These are phyloP conservation scores for Troides aeacus DNA, from an alignment of 2,888 invertebrate species.

Conservation along the genomic window DNA sequence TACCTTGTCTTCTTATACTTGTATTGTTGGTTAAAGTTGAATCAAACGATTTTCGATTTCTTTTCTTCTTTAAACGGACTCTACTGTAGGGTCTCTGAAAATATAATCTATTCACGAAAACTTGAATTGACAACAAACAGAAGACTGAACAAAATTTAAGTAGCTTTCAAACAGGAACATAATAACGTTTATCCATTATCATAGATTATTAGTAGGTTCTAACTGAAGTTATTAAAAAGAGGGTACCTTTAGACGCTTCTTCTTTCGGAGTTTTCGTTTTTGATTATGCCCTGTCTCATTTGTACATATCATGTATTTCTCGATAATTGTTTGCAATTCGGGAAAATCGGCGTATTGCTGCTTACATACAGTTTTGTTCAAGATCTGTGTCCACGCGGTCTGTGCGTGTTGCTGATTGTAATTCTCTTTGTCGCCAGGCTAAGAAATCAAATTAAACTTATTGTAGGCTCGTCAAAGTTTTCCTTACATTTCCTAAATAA, in stretches of 20 bases:
- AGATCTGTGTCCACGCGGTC: conserved; percentile 35
- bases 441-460: conserved; percentile 4
- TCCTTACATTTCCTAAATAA: no score
- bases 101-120: no score
- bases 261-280: neutral
- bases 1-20: conserved; percentile 31
- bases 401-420: conserved; percentile 39
- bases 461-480: no score
- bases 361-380: conserved; percentile 14
- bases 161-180: no score
- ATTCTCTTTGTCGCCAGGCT: conserved; percentile 37
- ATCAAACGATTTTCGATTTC: conserved; percentile 1
- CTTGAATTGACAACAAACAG: no score
- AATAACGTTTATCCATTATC: no score
- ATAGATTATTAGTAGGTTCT: no score
- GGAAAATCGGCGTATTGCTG: conserved; percentile 11
- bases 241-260: neutral
- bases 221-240: no score
- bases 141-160: no score
- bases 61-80: conserved; percentile 21
- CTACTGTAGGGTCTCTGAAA: conserved; percentile 20
- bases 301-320: conserved; percentile 49
- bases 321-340: conserved; percentile 4
- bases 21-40: no score
- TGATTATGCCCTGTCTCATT: conserved; percentile 33